Conservation (phyloP, 2,113 vertebrate species). For the Rhinolophus sinicus region DNA sequence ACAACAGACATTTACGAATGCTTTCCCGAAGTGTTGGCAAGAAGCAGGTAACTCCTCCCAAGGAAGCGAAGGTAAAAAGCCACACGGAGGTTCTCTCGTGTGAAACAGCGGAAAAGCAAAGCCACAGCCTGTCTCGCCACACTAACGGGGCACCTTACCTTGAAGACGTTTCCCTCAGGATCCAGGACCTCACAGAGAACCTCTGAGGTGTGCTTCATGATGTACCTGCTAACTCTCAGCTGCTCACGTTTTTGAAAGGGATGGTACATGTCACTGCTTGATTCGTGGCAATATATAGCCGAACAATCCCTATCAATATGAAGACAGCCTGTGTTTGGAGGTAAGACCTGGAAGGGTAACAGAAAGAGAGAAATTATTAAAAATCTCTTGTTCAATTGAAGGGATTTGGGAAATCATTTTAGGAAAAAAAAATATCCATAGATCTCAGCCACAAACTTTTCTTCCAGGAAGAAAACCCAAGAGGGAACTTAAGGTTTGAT, state of each 20-base stretch:
- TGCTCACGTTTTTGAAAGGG: conserved; percentile 68
- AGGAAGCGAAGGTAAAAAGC: not conserved
- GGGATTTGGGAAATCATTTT: not conserved
- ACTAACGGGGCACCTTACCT: conserved; percentile 84
- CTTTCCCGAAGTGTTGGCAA: not conserved
- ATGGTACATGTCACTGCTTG: conserved; percentile 44
- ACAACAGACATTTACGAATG: not conserved
- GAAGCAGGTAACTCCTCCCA: not conserved
- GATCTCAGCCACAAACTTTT: not conserved
- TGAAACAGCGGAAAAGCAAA: not conserved
- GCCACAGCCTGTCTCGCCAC: not conserved
- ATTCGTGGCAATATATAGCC: conserved; percentile 88
- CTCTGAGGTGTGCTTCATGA: conserved; percentile 89
- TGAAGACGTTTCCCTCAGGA: conserved; percentile 90
- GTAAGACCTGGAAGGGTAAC: conserved; percentile 82
- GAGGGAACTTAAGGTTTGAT: not conserved
- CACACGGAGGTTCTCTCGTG: not conserved
- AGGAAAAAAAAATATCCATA: not conserved
- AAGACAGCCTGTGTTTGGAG: conserved; percentile 87
- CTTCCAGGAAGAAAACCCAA: not conserved
- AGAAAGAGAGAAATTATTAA: not conserved
- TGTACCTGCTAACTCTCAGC: conserved; percentile 86
- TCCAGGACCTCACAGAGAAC: conserved; percentile 91
- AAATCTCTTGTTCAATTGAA: not conserved
- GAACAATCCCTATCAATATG: conserved; percentile 88